Evolutionary conservation across 2,797 vertebrate species (phyloP).

Genomic region (Neosilurus mollespiculum): DNA sequence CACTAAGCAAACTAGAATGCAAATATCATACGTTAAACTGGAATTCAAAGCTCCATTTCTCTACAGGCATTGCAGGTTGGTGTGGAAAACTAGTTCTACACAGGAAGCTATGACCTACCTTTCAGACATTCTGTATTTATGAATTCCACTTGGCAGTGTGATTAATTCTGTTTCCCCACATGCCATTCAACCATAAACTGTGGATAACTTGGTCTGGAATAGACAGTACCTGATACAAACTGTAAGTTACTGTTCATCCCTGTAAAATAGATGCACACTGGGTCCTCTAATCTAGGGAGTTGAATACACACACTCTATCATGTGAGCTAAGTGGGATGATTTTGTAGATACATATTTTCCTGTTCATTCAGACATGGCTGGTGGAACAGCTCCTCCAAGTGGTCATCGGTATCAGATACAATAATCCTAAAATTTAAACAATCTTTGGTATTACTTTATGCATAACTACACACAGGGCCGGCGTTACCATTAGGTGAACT

Average conservation of each 20-base stretch:
- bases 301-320: background rate
- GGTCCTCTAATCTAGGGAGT: background rate
- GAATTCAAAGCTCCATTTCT: background rate
- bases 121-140: background rate
- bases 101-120: background rate
- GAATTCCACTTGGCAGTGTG: background rate
- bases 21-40: conserved; percentile 23
- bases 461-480: too few species aligned
- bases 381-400: conserved; percentile 42
- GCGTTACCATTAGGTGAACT: too few species aligned
- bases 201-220: background rate
- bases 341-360: background rate
- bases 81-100: background rate
- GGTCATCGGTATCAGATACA: conserved; percentile 11
- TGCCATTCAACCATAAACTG: background rate
- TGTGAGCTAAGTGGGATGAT: background rate
- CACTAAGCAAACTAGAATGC: conserved; percentile 37
- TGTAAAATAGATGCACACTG: background rate
- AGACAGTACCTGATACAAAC: background rate
- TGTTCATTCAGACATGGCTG: background rate
- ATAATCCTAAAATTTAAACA: background rate
- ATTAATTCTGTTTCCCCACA: background rate
- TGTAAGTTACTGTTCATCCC: background rate
- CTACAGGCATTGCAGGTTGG: background rate
- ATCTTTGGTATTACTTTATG: background rate